Base-by-base conservation (phyloP, 2,797 vertebrate genomes). In the Trematomus bernacchii region DNA sequence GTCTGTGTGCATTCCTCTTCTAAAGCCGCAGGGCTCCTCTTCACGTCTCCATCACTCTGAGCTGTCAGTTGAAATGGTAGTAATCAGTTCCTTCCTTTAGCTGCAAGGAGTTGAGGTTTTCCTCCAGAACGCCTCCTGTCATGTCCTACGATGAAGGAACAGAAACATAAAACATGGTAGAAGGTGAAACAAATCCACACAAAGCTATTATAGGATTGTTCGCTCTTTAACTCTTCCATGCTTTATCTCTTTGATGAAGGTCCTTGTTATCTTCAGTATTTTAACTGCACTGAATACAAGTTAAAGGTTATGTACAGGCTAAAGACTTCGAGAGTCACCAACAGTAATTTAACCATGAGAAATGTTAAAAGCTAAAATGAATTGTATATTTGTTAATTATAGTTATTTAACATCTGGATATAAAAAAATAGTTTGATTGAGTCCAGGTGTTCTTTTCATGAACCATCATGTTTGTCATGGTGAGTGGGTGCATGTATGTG, bases 61-160 rank as follows among this genome's bases (percentile, higher is more conserved):
- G 46, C 65, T 3, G 14, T 94, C 91, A 95, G 91, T 89, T 95
- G 84, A 95, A 95, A 71, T 94, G 93, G 66, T 79, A 89, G 40
- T 89, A 95, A 82, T 95, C 91, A 10, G 42, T 78, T 89, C 93
- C 94, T 83, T 95, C 98, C 65, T 85, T 94, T 80, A 99, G 88
- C 63, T 91, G 89, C 87, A 99, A 90, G 0, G 72, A 95, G 55
- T 73, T 88, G 73, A 99, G 89, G 89, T 97, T 99, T 74, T 95
- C 89, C 83, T 99, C 98, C 82, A 99, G 94, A 1, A 82, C 90
- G 0, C 97, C 97, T 46, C 91, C 96, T 0, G 97, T 98, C 93
- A 99, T 94, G 90, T 99, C 97, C 97, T 99, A 61, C 18, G 75
- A 10, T 67, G 27, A 63, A 77, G 67, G 11, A 73, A 43, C 3